Evolutionary conservation across 1,140 invertebrate species (phyloP), one percentile per base, ranked within the genome.

Genomic region (Hypsibius dujardini): DNA sequence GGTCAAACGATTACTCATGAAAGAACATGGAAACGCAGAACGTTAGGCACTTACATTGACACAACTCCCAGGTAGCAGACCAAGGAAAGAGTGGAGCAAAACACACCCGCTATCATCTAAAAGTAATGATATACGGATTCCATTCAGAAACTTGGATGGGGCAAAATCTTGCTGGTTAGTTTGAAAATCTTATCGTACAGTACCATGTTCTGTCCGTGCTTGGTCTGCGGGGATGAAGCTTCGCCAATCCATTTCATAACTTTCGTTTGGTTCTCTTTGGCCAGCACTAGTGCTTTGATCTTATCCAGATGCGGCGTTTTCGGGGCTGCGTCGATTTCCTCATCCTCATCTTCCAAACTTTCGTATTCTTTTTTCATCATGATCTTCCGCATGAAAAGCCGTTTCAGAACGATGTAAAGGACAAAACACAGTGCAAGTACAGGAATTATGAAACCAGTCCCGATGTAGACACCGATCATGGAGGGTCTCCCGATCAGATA

Each of bases 281-380:
- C 62, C 3, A 15, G 7, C 12, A 67, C 62, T 42, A 67, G 42
- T 42, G 42, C 42, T 42, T 67, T 67, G 42, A 67, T 67, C 62
- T 67, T 67, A 42, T 67, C 62, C 62, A 67, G 12, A 42, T 67
- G 12, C 12, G 12, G 62, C 12, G 7, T 56, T 56, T 56, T 56
- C n/a, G 12, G 62, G 12, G 42, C 42, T 7, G 12, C 45, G 62
- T 67, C 62, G 12, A 45, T 12, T 12, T 15, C 62, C 12, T 15
- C 62, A 15, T 67, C 62, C 42, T 12, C 62, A 42, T 67, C 62
- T 42, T 67, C 62, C 62, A 67, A 42, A 45, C 62, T 67, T 42
- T 67, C 62, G 62, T 67, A 67, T 42, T 67, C 62, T 12, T 42
- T 42, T 42, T 42, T 12, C 42, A 15, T 12, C 45, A 12, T 15